Conservation (phyloP, 1,140 invertebrate genomes). For the Eumeta japonica region DNA sequence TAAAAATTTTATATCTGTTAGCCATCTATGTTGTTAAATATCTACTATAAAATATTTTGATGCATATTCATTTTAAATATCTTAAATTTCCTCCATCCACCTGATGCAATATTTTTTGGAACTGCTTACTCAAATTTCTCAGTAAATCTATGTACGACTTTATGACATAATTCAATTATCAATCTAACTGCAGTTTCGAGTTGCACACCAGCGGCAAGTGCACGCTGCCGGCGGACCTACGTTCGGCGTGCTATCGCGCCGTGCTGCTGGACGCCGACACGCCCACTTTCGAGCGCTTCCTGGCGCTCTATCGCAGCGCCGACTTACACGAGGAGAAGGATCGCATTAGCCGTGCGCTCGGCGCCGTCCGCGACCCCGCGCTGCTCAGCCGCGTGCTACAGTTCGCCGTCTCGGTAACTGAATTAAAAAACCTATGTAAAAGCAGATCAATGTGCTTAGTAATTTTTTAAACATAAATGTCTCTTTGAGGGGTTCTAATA, state of each 20-base stretch:
- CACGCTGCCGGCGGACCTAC: conserved; percentile 83
- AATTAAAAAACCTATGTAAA: no score
- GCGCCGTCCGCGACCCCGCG: conserved; percentile 68
- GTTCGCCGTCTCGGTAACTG: conserved; percentile 84
- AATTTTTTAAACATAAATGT: no score
- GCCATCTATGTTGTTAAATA: no score
- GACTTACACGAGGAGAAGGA: conserved; percentile 93
- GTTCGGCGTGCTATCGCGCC: conserved; percentile 82
- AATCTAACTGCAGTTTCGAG: conserved; percentile 64
- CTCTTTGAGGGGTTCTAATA: neutral
- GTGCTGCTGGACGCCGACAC: conserved; percentile 73
- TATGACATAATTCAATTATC: no score
- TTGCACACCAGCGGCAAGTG: conserved; percentile 63
- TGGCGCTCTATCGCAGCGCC: conserved; percentile 78
- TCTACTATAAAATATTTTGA: no score
- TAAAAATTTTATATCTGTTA: no score
- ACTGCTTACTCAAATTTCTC: no score
- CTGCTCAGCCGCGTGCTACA: conserved; percentile 79
- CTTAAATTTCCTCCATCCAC: no score
- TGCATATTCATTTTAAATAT: no score
- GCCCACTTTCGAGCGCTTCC: conserved; percentile 73
- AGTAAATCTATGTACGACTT: no score
- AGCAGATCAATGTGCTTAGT: conserved; percentile 2
- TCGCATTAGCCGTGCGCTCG: conserved; percentile 79
- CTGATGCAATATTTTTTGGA: no score